phyloP scores from a whole-genome alignment of 2,888 invertebrate species.

The Torymus texanus region DNA sequence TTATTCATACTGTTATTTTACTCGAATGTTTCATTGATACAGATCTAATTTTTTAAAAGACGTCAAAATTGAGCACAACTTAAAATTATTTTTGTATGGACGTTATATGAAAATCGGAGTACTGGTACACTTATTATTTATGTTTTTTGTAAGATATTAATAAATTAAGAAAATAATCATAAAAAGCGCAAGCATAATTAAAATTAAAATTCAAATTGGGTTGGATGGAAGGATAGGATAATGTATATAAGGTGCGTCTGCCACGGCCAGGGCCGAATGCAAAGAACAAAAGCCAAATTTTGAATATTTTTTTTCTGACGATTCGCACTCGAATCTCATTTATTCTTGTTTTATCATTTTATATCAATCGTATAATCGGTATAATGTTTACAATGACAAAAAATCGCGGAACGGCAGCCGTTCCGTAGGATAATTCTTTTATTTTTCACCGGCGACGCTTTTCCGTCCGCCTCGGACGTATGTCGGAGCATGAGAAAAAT shows the following conservation, averaged over 20 bases:
- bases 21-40: no score
- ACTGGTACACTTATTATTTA: no score
- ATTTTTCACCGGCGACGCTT: constrained; percentile 51
- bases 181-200: constrained; percentile 40
- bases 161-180: constrained; percentile 7
- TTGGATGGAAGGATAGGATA: constrained; percentile 21
- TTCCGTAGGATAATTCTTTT: constrained; percentile 69
- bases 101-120: no score
- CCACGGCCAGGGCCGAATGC: constrained; percentile 65
- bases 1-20: no score
- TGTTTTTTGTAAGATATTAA: no score
- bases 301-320: constrained; percentile 57
- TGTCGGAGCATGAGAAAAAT: constrained; percentile 29
- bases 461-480: background rate
- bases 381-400: constrained; percentile 71
- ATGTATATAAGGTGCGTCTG: constrained; percentile 59
- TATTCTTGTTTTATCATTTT: constrained; percentile 68
- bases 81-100: no score
- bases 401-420: constrained; percentile 55
- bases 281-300: constrained; percentile 67
- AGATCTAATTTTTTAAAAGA: no score
- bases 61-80: no score
- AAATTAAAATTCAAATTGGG: constrained; percentile 5
- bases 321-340: constrained; percentile 73
- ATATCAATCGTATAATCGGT: constrained; percentile 75